Base-by-base conservation (phyloP, 2,797 vertebrate species). In the Ctenochaetus hawaiiensis region DNA sequence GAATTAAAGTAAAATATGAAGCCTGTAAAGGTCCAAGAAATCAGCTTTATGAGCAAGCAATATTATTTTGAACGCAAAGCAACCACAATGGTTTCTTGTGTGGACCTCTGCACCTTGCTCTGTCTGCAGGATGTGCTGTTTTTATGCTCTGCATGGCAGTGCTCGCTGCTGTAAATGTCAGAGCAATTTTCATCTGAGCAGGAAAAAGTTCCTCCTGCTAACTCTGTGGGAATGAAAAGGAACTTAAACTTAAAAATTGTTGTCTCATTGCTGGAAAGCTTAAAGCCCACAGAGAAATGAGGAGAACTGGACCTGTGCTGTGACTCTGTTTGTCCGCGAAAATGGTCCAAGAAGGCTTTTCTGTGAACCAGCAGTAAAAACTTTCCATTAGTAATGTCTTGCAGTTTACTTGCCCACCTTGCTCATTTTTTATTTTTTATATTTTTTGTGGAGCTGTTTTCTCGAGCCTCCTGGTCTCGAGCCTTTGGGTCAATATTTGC, bases 401-500 rank as follows among this genome's bases (percentile, higher is more conserved):
- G 10, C 58, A 43, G 63, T 53, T 47, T 69, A 60, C 17, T 17
- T 1, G 14, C 34, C 78, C 68, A 75, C 52, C 62, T 74, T 45
- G 37, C 56, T 76, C 26, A 1, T 71, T 58, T 34, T 34, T 34
- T 34, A 34, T 34, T 34, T 34, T 7, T 34, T 34, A 34, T 34
- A 3, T 34, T 34, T 34, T 34, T 65, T 72, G 78, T 69, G 43
- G 67, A 62, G 61, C 12, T 60, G 58, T 79, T 78, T 82, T 79
- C 63, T 68, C 6, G 5, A 67, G 62, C 53, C 60, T 62, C 60
- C 30, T 18, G 41, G n/a, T 81, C 74, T 84, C 2, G 3, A 90
- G 49, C 78, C 80, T 77, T 44, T 51, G 82, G 85, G 89, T 94
- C 93, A 95, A 95, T 94, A 94, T 96, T 96, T 94, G 85, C 76